These are phyloP conservation scores for Eretmochelys imbricata DNA, from an alignment of 2,113 vertebrate genomes.

Conservation along the genomic window DNA sequence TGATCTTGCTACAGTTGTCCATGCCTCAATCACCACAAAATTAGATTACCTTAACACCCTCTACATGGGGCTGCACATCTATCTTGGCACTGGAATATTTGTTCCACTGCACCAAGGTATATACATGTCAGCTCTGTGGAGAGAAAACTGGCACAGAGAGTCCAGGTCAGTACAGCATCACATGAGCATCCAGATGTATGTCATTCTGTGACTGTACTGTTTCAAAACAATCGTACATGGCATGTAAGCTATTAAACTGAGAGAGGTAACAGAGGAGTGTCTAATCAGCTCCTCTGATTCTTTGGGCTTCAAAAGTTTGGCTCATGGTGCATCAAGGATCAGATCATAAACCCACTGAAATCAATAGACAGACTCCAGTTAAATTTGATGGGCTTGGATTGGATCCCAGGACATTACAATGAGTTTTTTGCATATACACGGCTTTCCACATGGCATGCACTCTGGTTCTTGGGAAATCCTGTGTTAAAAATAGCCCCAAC, in stretches of 20 bases:
- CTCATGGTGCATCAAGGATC: background rate
- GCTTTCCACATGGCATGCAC: conserved; percentile 19
- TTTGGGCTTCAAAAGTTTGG: conserved; percentile 6
- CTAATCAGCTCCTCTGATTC: conserved; percentile 23
- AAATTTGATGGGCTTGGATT: conserved; percentile 50
- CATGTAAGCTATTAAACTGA: background rate
- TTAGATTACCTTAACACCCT: too few species aligned
- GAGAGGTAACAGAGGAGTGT: background rate
- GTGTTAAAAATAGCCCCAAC: background rate
- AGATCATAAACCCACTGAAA: background rate
- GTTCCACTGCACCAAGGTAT: conserved; percentile 20
- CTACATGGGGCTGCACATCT: too few species aligned
- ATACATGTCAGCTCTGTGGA: background rate
- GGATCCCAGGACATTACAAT: conserved; percentile 26
- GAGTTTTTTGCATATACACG: conserved; percentile 22
- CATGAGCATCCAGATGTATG: background rate
- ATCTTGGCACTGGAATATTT: background rate
- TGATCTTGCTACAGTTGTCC: background rate
- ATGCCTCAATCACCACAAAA: background rate
- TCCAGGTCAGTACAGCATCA: background rate
- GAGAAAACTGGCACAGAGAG: background rate
- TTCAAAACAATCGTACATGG: too few species aligned
- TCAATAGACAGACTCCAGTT: conserved; percentile 35
- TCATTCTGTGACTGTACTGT: background rate
- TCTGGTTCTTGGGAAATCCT: background rate